Evolutionary conservation across 2,113 vertebrate species (phyloP), one percentile per base, ranked within the genome.

Genomic region (Polypterus bichir): DNA sequence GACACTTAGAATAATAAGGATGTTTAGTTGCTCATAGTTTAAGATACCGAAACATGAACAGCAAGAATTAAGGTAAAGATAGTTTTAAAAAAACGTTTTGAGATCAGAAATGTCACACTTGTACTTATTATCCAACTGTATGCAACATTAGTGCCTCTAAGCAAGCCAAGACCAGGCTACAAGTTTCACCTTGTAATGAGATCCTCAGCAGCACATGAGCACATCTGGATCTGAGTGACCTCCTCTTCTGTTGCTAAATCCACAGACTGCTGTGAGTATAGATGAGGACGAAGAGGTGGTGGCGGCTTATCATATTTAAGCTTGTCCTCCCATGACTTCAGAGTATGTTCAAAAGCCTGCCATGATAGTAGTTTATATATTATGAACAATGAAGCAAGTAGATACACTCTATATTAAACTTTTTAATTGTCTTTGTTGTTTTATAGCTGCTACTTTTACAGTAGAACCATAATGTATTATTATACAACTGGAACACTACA

Each of bases 261-360:
- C 44, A 91, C 83, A 1, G 91, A 90, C 47, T 94, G 92, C 45
- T 92, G 94, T 27, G 91, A 80, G 74, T 91, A 97, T 59, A 94
- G 74, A 68, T 93, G 91, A n/a, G 93, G 88, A 49, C 93, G 81
- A 65, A 95, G 70, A n/a, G 89, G 86, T 4, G 79, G 76, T 62
- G 87, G 88, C 55, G 89, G 83, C 66, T 94, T 88, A 69, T 98
- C 95, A 47, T 86, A 92, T 73, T 95, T 97, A 77, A 97, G 78
- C 71, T 98, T 98, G 77, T 98, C 93, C 77, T 98, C 95, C 95
- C 95, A 98, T 9, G 94, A 97, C 76, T 97, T 98, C 51, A 98
- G 59, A 0, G 95, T 98, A 78, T 88, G 97, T 80, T 98, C 95
- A 73, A 98, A 98, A 1, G 95, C 94, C 95, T 98, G 70, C 62